These are phyloP conservation scores for Idaea dimidiata DNA, from an alignment of 2,888 invertebrate genomes.

Conservation along the genomic window DNA sequence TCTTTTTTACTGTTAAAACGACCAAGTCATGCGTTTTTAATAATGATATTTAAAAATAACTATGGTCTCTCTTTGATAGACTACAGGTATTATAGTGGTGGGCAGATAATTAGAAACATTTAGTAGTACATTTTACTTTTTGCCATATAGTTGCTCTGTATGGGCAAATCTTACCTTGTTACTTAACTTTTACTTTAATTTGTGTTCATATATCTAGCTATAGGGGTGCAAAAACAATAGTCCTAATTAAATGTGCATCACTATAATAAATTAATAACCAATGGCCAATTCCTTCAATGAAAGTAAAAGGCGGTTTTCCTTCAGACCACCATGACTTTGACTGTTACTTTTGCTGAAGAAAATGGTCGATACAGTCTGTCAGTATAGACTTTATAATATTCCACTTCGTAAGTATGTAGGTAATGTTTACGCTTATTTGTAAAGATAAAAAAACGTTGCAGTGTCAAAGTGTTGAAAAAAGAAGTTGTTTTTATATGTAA, in stretches of 20 bases:
- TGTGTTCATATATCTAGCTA: too few species aligned
- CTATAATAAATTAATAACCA: too few species aligned
- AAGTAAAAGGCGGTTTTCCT: neutral
- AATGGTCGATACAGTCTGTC: neutral
- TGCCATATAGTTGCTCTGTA: too few species aligned
- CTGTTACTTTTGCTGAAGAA: neutral
- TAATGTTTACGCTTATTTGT: constrained; percentile 3
- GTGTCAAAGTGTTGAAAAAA: neutral
- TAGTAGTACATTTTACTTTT: too few species aligned
- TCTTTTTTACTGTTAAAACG: neutral
- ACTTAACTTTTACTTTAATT: too few species aligned
- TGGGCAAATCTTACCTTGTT: too few species aligned
- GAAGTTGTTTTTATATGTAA: neutral
- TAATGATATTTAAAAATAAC: neutral
- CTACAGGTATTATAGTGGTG: neutral
- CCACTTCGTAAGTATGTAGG: neutral
- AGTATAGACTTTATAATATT: constrained; percentile 1
- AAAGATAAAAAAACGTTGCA: neutral
- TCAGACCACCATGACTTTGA: neutral
- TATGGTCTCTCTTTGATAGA: neutral
- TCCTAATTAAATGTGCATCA: too few species aligned
- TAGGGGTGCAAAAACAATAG: too few species aligned
- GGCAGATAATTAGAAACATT: too few species aligned
- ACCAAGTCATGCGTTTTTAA: neutral
- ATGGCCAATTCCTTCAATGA: too few species aligned